phyloP scores from a whole-genome alignment of 1,140 invertebrate genomes.

The Heliconius hermathena region DNA sequence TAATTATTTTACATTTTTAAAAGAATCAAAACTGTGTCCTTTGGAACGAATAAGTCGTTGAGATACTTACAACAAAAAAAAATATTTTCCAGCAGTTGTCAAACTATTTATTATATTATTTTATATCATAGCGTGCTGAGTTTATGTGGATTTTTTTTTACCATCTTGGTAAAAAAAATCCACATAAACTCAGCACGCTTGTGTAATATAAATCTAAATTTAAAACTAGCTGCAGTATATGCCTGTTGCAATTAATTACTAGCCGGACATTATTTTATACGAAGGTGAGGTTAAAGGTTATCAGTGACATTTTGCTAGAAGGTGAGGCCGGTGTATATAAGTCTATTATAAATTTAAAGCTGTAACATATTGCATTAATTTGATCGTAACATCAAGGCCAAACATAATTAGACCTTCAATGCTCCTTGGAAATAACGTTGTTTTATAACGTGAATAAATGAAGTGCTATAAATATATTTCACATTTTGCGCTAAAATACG shows the following conservation, averaged over 20 bases:
- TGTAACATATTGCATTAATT: slow-evolving; percentile 49
- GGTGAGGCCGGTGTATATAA: slow-evolving; percentile 38
- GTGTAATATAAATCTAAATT: not conserved
- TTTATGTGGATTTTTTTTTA: too few relatives aligned
- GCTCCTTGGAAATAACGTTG: slow-evolving; percentile 43
- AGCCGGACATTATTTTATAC: slow-evolving; percentile 20
- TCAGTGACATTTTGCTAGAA: slow-evolving; percentile 44
- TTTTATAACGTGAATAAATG: slow-evolving; percentile 31
- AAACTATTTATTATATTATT: too few relatives aligned
- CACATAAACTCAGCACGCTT: not conserved
- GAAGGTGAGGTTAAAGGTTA: slow-evolving; percentile 35
- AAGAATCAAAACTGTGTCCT: too few relatives aligned
- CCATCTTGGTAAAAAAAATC: too few relatives aligned
- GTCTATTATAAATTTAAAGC: slow-evolving; percentile 40
- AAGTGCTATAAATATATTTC: slow-evolving; percentile 9
- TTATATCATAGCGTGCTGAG: too few relatives aligned
- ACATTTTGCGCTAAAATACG: not conserved
- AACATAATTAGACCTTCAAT: slow-evolving; percentile 48
- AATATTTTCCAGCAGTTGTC: too few relatives aligned
- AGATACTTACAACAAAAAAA: too few relatives aligned
- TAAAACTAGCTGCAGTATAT: slow-evolving; percentile 15
- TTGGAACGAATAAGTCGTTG: too few relatives aligned
- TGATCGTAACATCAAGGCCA: slow-evolving; percentile 44
- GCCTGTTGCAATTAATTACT: slow-evolving; percentile 18
- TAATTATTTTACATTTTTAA: too few relatives aligned